Base-by-base conservation (phyloP, 1,140 invertebrate species). In the Notospermus geniculatus region DNA sequence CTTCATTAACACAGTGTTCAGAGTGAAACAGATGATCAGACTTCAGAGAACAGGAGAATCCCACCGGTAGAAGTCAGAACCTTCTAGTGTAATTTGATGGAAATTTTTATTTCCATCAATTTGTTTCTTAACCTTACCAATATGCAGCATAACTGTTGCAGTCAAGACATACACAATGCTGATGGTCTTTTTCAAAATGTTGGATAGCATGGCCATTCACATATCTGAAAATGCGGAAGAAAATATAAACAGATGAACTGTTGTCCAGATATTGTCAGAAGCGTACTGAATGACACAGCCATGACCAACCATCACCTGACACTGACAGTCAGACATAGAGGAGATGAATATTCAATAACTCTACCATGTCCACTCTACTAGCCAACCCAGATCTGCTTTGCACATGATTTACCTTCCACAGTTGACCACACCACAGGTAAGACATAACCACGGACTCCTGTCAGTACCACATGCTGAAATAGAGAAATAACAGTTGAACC, bases 161-260 rank as follows among this genome's bases (percentile, higher is more conserved):
- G 78, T 90, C 89, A 80, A 91, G 87, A 76, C 88, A 90, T 30
- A 91, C 83, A 69, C 85, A 85, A 76, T 91, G 90, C 63, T 86
- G 57, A 11, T 39, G 81, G 69, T 64, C 41, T 39, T 83, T 80
- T 75, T 89, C 86, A 69, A 85, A 86, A 82, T 92, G 90, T 68
- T 84, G 76, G 69, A 89, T 86, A 54, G 89, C 90, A 84, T 92
- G 90, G 23, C 86, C 89, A 73, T 87, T 88, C 19, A 90, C 84
- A 80, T 91, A 91, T 60, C 90, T 82, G 62, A 36, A 67, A n/a
- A n/a, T n/a, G 63, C 54, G 22, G 52, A 13, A 17, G 7, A 45
- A 43, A 63, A 53, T 15, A 28, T 43, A 57, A 4, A 45, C 25
- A 54, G 39, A 41, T 54, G 9, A n/a, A 53, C 32, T n/a, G 9